Evolutionary conservation across 2,888 invertebrate genomes (phyloP), one percentile per base, ranked within the genome.

Genomic region (Leucania comma): DNA sequence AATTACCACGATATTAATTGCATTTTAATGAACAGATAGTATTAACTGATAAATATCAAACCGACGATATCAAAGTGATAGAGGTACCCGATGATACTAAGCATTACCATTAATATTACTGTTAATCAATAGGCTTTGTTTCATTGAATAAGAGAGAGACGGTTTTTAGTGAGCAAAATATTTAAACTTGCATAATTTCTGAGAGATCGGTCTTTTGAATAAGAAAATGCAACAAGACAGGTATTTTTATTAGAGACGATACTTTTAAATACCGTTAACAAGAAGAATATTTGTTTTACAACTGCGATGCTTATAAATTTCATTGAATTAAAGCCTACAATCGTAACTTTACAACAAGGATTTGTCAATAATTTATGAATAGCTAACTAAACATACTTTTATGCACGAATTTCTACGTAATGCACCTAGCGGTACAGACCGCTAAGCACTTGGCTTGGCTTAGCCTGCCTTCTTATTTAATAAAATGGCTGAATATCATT

Each of bases 1-100:
- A 8, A 24, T 29, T 5, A 20, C 3, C 2, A 17, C 20, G 3
- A 17, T 29, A 3, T 46, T 57, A 64, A 79, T 74, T 22, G 0
- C 12, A 46, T 74, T 77, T 51, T 74, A 65, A 75, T 62, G 29
- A 51, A 54, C 24, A 20, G 35, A 54, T 56, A 22, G 9, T 29
- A 0, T 57, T 35, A n/a, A n/a, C 10, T 20, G 68, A 79, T 67
- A 73, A 24, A 50, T 24, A 50, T 68, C n/a, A 74, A 14, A 38
- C 24, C 4, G 26, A 29, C 6, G 22, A 53, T 38, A 29, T 8
- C 29, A 32, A 20, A 17, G 62, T 50, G 50, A 79, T 79, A 68
- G 50, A 10, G n/a, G 38, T 68, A 58, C 14, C 12, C 9, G 10
- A 68, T 61, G 60, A 35, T 54, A 29, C 12, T 24, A 59, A 54